Percentiles rank a stretch among this genome's conserved stretches.
phyloP scores from a whole-genome alignment of 2,888 invertebrate genomes.

The Drosophila paracracens region DNA sequence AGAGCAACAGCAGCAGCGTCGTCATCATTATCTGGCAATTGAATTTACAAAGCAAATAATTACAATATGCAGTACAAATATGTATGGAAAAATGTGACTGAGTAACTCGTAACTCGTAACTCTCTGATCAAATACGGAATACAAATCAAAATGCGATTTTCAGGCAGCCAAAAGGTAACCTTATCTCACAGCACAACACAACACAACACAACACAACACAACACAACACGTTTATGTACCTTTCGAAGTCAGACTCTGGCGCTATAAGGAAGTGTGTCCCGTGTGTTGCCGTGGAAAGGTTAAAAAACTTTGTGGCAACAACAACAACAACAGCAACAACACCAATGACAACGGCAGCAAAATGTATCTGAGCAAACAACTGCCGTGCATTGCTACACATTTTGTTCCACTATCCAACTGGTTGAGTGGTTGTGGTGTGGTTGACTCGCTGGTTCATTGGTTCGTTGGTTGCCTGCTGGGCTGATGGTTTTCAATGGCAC shows the following conservation, averaged over 20 bases:
- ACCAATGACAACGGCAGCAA: slow-evolving; percentile 56
- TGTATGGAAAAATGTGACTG: slow-evolving; percentile 54
- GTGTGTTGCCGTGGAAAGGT: slow-evolving; percentile 51
- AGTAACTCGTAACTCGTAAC: slow-evolving; percentile 31
- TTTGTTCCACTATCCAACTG: slow-evolving; percentile 46
- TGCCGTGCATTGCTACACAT: slow-evolving; percentile 64
- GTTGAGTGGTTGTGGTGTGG: slow-evolving; percentile 33
- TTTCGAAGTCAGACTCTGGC: slow-evolving; percentile 49
- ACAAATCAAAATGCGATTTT: slow-evolving; percentile 84
- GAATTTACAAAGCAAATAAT: slow-evolving; percentile 83
- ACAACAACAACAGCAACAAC: slow-evolving; percentile 6
- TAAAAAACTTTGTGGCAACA: slow-evolving; percentile 72
- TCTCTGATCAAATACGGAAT: slow-evolving; percentile 82
- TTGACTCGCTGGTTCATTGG: slow-evolving; percentile 24
- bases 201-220: slow-evolving; percentile 40
- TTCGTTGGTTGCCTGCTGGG: slow-evolving; percentile 30
- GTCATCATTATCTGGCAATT: slow-evolving; percentile 83
- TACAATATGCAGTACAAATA: slow-evolving; percentile 71
- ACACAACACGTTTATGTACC: slow-evolving; percentile 56
- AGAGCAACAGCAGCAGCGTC: slow-evolving; percentile 21
- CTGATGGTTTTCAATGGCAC: slow-evolving; percentile 49
- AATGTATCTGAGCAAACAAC: slow-evolving; percentile 76
- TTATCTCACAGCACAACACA: slow-evolving; percentile 48
- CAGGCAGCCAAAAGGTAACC: slow-evolving; percentile 66
- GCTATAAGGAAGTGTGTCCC: slow-evolving; percentile 49